A percentile compares a stretch with the other conserved stretches of the same genome.
These are phyloP conservation scores for Bombus balteatus DNA, from an alignment of 1,140 invertebrate genomes.

Conservation along the genomic window DNA sequence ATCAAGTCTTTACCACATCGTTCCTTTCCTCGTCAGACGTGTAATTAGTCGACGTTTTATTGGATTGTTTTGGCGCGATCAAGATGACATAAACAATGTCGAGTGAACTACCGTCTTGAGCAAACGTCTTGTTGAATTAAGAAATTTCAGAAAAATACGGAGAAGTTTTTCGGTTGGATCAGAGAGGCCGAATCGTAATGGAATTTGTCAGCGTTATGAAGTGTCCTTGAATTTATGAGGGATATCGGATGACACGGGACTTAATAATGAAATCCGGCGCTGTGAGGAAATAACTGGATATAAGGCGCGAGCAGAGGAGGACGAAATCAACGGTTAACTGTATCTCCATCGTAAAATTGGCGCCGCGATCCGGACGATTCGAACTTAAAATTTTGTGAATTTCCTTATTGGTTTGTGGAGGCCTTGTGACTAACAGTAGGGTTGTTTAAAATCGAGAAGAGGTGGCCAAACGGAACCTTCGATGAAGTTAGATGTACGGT, in stretches of 20 bases:
- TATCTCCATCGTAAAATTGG: constrained; percentile 56
- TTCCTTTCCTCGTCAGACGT: background rate
- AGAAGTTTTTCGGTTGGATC: background rate
- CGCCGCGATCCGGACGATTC: constrained; percentile 2
- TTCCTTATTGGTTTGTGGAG: constrained; percentile 59
- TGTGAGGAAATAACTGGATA: background rate
- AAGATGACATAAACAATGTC: constrained; percentile 25
- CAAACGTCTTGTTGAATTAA: background rate
- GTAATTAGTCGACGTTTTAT: constrained; percentile 33
- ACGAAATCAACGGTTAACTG: constrained; percentile 51
- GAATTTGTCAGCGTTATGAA: background rate
- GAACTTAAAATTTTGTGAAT: constrained; percentile 30
- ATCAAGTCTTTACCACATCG: background rate
- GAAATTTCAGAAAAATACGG: background rate
- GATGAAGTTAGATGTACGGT: background rate
- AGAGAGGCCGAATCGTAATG: background rate
- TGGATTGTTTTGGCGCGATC: background rate
- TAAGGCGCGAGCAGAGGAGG: background rate
- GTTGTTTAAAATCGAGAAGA: background rate
- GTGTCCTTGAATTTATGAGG: background rate
- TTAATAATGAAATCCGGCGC: background rate
- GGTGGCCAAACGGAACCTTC: background rate
- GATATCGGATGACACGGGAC: background rate
- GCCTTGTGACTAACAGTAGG: background rate
- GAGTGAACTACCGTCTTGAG: background rate